Base-by-base conservation (phyloP, 2,888 invertebrate genomes). In the Bombylius major region DNA sequence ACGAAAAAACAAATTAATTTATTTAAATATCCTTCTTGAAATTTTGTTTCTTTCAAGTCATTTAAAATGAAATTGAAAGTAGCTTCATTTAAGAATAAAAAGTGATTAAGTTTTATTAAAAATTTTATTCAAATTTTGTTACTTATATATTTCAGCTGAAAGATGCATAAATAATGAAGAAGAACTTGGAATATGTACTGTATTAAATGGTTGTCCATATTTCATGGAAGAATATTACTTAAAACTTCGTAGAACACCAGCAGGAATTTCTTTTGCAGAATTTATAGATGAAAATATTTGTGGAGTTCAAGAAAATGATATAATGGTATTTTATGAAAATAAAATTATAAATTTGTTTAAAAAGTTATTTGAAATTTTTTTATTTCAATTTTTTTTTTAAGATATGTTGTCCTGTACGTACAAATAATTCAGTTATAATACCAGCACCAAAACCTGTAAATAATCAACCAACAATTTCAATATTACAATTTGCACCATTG, bases 211-310 rank as follows among this genome's bases (percentile, higher is more conserved):
- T 7, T 86, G 86, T 62, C 67, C 71, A 0, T 66, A 70, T 0
- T 67, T 84, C n/a, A 57, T 80, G n/a, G 66, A 67, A 55, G 66
- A 63, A 39, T 69, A 65, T 52, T 67, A 67, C 47, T 64, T 61
- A 46, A 62, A 62, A 48, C 54, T 61, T 58, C 66, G 61, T 64
- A 68, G 58, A 45, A 54, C 54, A 47, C 64, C 60, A 67, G 69
- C 58, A 65, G 67, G 59, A 51, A 65, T 62, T 63, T 75, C 70
- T 57, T 76, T 67, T 65, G 73, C 68, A 66, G 69, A 65, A 52
- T 77, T 65, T 62, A 66, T 90, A 53, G 76, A 83, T 55, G 76
- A 76, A 50, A 84, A 86, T 0, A 77, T 84, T 14, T 92, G 91
- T 65, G 86, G 85, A 0, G 86, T 80, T 61, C 79, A 81, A 12